Conservation (phyloP, 2,888 invertebrate genomes). For the Hetaerina titia region DNA sequence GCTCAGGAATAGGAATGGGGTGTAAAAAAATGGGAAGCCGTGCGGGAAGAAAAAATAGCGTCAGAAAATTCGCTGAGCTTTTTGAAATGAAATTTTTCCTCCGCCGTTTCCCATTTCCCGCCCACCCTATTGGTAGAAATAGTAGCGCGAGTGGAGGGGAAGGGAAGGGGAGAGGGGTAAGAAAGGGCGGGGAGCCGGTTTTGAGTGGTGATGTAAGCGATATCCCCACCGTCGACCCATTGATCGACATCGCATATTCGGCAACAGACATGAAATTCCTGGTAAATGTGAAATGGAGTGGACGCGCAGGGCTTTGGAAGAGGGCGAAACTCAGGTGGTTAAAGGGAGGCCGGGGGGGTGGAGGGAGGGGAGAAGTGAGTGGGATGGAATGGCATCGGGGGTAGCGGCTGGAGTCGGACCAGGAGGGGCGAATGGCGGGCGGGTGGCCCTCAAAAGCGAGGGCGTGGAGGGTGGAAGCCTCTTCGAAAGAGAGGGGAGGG, state of each 20-base stretch:
- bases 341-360: background rate
- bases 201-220: constrained; percentile 33
- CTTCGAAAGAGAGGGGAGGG: background rate
- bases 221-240: constrained; percentile 11
- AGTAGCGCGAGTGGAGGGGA: no score
- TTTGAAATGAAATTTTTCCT: background rate
- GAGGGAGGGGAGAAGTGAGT: background rate
- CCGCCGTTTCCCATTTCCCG: no score
- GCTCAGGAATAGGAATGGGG: background rate
- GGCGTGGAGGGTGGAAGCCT: no score
- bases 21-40: background rate
- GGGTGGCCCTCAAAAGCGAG: background rate
- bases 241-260: constrained; percentile 8
- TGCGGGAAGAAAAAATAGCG: background rate
- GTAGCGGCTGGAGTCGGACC: background rate
- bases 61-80: constrained; percentile 39
- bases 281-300: constrained; percentile 36
- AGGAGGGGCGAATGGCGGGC: background rate
- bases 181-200: background rate
- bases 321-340: background rate
- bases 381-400: no score
- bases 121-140: no score
- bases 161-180: no score
- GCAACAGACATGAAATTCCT: constrained; percentile 30
- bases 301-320: background rate